Evolutionary conservation across 2,888 invertebrate genomes (phyloP).

Genomic region (Stenurella melanura): DNA sequence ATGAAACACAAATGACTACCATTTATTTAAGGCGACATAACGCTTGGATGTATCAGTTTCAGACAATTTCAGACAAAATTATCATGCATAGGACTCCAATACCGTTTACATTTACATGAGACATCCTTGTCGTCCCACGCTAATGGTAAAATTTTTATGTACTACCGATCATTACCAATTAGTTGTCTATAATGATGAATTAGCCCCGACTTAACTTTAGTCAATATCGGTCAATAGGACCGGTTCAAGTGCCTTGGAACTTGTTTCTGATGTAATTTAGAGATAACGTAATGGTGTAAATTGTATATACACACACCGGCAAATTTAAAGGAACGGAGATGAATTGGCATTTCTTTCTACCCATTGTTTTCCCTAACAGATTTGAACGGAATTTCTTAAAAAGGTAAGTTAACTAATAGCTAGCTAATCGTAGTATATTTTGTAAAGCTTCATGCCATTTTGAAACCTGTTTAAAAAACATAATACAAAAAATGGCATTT

Average conservation of each 20-base stretch:
- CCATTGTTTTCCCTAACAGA: too few species aligned
- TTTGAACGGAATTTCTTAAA: too few species aligned
- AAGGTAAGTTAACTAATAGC: too few species aligned
- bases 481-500: too few species aligned
- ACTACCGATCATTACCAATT: conserved; percentile 5
- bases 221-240: neutral
- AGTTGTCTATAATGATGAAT: conserved; percentile 23
- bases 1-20: neutral
- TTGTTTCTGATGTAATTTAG: neutral
- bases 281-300: neutral
- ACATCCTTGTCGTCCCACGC: conserved; percentile 12
- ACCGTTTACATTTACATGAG: conserved; percentile 21
- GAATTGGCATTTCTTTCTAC: too few species aligned
- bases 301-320: too few species aligned
- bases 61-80: neutral
- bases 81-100: neutral
- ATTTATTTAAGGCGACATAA: neutral
- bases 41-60: neutral
- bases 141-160: conserved; percentile 21
- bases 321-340: too few species aligned
- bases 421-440: too few species aligned
- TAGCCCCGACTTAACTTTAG: neutral
- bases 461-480: too few species aligned
- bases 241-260: neutral
- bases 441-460: too few species aligned